Evolutionary conservation across 2,113 vertebrate species (phyloP).

Genomic region (Muntiacus reevesi): DNA sequence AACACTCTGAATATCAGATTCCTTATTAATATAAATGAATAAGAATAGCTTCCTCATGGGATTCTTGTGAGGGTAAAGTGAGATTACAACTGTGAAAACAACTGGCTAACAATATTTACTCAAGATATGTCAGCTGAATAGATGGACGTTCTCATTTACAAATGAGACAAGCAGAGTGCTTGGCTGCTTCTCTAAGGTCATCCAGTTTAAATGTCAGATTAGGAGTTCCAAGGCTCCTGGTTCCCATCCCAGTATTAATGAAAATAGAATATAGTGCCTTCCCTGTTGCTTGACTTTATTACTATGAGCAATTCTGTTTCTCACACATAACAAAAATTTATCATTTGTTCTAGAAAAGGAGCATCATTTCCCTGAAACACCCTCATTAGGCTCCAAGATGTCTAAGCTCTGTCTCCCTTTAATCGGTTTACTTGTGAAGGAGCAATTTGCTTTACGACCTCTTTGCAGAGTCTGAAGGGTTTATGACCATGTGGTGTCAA

Average conservation of each 20-base stretch:
- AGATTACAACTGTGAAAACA: slow-evolving; percentile 4
- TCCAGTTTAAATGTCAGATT: not conserved
- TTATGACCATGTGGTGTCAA: slow-evolving; percentile 73
- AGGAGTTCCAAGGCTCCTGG: not conserved
- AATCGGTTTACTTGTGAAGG: slow-evolving; percentile 73
- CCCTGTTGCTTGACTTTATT: slow-evolving; percentile 37
- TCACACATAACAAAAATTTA: slow-evolving; percentile 73
- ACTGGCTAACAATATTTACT: not conserved
- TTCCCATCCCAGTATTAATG: not conserved
- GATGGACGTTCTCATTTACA: not conserved
- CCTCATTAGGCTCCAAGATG: slow-evolving; percentile 69
- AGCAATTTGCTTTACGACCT: slow-evolving; percentile 71
- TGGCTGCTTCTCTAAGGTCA: not conserved
- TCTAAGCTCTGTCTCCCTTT: slow-evolving; percentile 66
- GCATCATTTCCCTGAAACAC: slow-evolving; percentile 67
- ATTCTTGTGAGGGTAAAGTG: not conserved
- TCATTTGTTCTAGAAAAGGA: slow-evolving; percentile 70
- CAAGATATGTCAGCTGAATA: not conserved
- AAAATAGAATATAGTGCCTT: slow-evolving; percentile 37
- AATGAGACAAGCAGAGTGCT: not conserved
- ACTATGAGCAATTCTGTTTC: slow-evolving; percentile 59
- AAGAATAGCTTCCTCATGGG: not conserved
- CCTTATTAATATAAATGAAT: slow-evolving; percentile 12
- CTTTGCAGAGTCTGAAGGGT: slow-evolving; percentile 71
- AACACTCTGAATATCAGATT: not conserved